These are phyloP conservation scores for Musca domestica DNA, from an alignment of 1,140 invertebrate genomes.

Conservation along the genomic window DNA sequence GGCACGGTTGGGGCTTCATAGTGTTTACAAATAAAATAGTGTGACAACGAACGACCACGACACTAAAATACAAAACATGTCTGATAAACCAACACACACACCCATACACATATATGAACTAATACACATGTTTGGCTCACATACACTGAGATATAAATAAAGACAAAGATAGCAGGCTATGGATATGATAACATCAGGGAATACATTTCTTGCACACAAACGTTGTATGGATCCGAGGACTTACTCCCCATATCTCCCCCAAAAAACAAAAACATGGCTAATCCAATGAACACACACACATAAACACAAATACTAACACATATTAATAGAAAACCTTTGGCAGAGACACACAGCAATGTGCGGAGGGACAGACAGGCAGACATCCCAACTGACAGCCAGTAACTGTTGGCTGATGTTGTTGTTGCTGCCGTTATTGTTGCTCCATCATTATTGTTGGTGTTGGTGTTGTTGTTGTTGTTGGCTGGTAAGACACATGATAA, in stretches of 20 bases:
- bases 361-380: too few relatives aligned
- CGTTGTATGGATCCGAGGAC: neutral
- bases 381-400: neutral
- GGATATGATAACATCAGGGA: slow-evolving; percentile 14
- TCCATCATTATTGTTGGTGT: neutral
- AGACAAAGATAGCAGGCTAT: too few relatives aligned
- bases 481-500: slow-evolving; percentile 18
- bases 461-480: neutral
- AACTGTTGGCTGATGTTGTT: slow-evolving; percentile 6
- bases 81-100: too few relatives aligned
- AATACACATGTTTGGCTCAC: too few relatives aligned
- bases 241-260: too few relatives aligned
- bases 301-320: neutral
- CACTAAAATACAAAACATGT: slow-evolving; percentile 5
- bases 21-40: slow-evolving; percentile 9
- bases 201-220: neutral
- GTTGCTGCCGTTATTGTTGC: neutral
- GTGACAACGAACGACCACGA: slow-evolving; percentile 2
- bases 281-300: neutral
- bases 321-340: neutral
- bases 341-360: neutral
- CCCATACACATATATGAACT: too few relatives aligned
- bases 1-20: slow-evolving; percentile 1
- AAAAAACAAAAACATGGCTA: too few relatives aligned
- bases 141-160: too few relatives aligned